Conservation (phyloP, 2,888 invertebrate species). For the Spodoptera picta region DNA sequence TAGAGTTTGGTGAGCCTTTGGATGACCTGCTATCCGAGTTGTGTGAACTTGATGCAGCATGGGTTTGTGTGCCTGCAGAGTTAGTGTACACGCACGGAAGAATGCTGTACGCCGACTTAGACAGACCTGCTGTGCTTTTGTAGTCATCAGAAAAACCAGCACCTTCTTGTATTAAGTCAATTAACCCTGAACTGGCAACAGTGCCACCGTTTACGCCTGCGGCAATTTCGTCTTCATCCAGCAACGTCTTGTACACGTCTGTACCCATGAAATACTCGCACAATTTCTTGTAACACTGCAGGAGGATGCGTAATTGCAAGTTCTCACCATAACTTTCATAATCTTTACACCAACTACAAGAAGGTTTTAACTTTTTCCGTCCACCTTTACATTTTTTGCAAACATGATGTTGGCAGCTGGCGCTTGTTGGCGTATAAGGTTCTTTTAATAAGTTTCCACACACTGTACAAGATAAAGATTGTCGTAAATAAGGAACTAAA, state of each 20-base stretch:
- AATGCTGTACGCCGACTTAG: slow-evolving; percentile 92
- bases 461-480: slow-evolving; percentile 96
- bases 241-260: slow-evolving; percentile 90
- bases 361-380: slow-evolving; percentile 94
- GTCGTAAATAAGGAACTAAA: slow-evolving; percentile 94
- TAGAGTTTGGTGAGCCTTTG: slow-evolving; percentile 79
- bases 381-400: slow-evolving; percentile 95
- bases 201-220: slow-evolving; percentile 86
- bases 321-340: slow-evolving; percentile 95
- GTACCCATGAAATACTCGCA: slow-evolving; percentile 95
- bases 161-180: slow-evolving; percentile 94
- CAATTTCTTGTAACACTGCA: slow-evolving; percentile 96
- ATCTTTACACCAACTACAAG: slow-evolving; percentile 95
- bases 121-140: slow-evolving; percentile 91
- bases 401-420: slow-evolving; percentile 96
- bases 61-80: slow-evolving; percentile 86
- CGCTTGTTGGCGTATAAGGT: slow-evolving; percentile 93
- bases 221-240: slow-evolving; percentile 86
- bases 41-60: slow-evolving; percentile 75
- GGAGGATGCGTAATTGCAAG: slow-evolving; percentile 92
- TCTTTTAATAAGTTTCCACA: slow-evolving; percentile 95
- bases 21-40: slow-evolving; percentile 72
- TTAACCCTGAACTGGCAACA: slow-evolving; percentile 89
- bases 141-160: slow-evolving; percentile 93
- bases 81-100: slow-evolving; percentile 92